phyloP scores from a whole-genome alignment of 2,113 vertebrate genomes.

The Anguilla rostrata region DNA sequence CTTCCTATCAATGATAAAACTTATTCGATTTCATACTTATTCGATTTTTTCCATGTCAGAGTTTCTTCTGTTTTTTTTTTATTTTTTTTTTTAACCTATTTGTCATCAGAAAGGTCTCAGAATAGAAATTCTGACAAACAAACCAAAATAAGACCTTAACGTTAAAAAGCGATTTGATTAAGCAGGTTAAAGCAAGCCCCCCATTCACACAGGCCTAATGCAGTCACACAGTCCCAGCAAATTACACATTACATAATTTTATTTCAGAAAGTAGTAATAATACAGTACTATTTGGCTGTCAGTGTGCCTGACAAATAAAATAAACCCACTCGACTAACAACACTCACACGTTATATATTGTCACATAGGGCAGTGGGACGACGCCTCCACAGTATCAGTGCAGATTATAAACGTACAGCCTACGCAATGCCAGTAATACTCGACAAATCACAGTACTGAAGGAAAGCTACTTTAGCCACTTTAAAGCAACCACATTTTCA shows the following conservation, averaged over 20 bases:
- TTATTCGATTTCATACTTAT: not conserved
- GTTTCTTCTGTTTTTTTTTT: not conserved
- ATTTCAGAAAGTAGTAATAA: not conserved
- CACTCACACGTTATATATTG: not conserved
- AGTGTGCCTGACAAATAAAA: not conserved
- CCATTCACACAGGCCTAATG: too few species aligned
- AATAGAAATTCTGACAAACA: not conserved
- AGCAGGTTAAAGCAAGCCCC: not conserved
- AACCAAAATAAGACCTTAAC: not conserved
- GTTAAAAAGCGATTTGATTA: not conserved
- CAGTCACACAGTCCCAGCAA: too few species aligned
- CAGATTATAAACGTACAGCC: not conserved
- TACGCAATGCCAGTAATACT: not conserved
- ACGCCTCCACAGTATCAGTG: not conserved
- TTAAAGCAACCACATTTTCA: not conserved
- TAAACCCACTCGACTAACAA: not conserved
- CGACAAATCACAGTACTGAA: not conserved
- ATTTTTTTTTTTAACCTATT: not conserved
- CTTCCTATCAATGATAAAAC: not conserved
- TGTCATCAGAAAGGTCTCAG: not conserved
- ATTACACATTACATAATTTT: not conserved
- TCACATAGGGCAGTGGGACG: not conserved
- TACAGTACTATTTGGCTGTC: conserved; percentile 4
- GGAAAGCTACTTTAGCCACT: not conserved
- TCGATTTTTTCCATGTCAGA: not conserved